A percentile compares a stretch with the other conserved stretches of the same genome.
These are phyloP conservation scores for Sarcophaga caerulescens DNA, from an alignment of 2,888 invertebrate genomes.

Conservation along the genomic window DNA sequence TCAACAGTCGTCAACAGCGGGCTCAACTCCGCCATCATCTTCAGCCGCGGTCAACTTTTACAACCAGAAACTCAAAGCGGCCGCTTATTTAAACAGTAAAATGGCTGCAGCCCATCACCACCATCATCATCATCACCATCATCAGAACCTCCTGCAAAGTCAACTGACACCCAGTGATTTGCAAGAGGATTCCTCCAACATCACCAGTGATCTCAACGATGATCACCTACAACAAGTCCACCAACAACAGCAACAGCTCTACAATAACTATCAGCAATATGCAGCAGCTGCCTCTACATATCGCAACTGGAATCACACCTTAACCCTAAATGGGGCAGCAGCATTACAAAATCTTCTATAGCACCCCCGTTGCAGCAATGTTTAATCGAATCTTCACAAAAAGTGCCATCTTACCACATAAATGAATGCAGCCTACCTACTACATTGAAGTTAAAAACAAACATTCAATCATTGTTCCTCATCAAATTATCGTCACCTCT, in stretches of 20 bases:
- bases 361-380: conserved; percentile 59
- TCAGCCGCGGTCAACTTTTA: conserved; percentile 63
- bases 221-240: conserved; percentile 75
- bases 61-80: conserved; percentile 66
- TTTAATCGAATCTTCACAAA: background rate
- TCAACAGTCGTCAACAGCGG: conserved; percentile 71
- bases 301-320: conserved; percentile 78
- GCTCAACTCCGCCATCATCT: conserved; percentile 3
- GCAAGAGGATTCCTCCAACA: conserved; percentile 77
- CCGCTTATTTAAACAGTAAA: conserved; percentile 62
- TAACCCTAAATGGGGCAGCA: conserved; percentile 77
- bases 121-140: conserved; percentile 71
- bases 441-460: too few relatives aligned
- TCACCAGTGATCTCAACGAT: conserved; percentile 78
- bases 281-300: conserved; percentile 77
- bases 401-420: background rate
- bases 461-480: too few relatives aligned
- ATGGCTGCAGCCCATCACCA: conserved; percentile 64
- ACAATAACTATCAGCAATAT: conserved; percentile 78
- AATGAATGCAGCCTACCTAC: background rate
- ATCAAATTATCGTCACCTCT: too few relatives aligned
- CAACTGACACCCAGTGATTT: conserved; percentile 73
- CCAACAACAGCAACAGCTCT: conserved; percentile 75
- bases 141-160: conserved; percentile 74
- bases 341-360: conserved; percentile 78